Percentiles rank a stretch among this genome's conserved stretches.
These are phyloP conservation scores for Drosophila funebris DNA, from an alignment of 1,140 invertebrate species.

Conservation along the genomic window DNA sequence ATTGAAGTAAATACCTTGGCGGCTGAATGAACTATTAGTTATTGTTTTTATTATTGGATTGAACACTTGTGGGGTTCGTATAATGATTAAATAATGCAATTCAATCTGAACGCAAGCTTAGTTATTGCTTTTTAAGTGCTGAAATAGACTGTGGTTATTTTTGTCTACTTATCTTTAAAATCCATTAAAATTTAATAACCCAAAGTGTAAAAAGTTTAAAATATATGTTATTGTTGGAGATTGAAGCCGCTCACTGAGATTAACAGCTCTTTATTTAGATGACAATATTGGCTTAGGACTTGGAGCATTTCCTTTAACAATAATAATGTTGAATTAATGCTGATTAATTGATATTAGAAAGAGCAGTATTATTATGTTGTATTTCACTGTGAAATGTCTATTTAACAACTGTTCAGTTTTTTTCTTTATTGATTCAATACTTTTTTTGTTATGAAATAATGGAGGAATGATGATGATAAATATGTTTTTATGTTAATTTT, in stretches of 20 bases:
- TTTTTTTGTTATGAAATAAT: too few species aligned
- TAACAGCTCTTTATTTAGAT: too few species aligned
- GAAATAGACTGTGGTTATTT: neutral
- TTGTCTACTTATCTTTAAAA: neutral
- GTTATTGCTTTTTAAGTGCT: constrained; percentile 14
- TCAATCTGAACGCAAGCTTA: neutral
- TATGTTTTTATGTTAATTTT: neutral
- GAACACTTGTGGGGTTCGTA: neutral
- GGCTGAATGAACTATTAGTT: neutral
- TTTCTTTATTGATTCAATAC: too few species aligned
- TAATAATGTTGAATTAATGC: too few species aligned
- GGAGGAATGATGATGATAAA: neutral
- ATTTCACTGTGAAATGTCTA: too few species aligned
- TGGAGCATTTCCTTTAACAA: neutral
- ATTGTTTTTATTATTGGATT: neutral
- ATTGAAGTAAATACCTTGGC: constrained; percentile 10
- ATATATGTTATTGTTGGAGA: too few species aligned
- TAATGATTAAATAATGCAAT: constrained; percentile 10
- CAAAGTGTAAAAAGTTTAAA: too few species aligned
- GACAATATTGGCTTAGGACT: too few species aligned
- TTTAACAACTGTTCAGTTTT: too few species aligned
- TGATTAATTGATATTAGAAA: neutral
- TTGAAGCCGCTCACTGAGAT: too few species aligned
- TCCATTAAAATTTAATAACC: neutral
- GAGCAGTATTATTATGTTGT: too few species aligned